Percentiles rank a stretch among this genome's conserved stretches.
Conservation (phyloP, 2,113 vertebrate species). For the Struthio camelus region DNA sequence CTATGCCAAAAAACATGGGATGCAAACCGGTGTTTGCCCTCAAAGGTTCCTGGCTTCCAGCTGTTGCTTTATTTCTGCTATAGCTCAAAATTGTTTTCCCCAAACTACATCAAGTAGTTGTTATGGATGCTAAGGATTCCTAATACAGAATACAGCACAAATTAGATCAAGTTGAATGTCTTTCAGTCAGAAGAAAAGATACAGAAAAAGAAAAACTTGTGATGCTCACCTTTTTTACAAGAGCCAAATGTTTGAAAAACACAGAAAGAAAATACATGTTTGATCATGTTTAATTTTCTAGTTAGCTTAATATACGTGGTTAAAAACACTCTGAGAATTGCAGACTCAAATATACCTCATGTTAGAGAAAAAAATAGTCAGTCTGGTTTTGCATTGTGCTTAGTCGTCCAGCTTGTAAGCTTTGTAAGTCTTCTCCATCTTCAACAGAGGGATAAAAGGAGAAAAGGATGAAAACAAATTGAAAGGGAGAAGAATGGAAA, state of each 20-base stretch:
- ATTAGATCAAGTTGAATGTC: neutral
- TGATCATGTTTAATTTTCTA: neutral
- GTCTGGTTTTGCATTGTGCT: neutral
- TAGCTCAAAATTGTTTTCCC: neutral
- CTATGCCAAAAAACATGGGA: neutral
- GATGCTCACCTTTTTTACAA: neutral
- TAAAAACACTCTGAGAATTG: neutral
- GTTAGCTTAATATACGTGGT: neutral
- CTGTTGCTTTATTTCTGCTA: fast-evolving
- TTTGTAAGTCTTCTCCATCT: neutral
- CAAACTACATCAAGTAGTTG: neutral
- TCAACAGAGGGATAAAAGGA: neutral
- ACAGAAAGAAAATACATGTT: neutral
- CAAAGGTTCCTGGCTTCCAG: neutral
- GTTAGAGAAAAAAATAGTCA: neutral
- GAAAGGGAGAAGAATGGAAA: neutral
- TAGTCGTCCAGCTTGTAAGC: neutral
- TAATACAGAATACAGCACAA: neutral
- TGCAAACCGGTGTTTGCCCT: neutral
- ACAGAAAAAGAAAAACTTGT: neutral
- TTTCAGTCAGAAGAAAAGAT: neutral
- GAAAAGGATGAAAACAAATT: neutral
- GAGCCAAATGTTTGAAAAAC: neutral
- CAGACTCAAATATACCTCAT: neutral
- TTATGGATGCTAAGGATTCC: neutral